Conservation (phyloP, 2,888 invertebrate species). For the Dasypogon diadema region DNA sequence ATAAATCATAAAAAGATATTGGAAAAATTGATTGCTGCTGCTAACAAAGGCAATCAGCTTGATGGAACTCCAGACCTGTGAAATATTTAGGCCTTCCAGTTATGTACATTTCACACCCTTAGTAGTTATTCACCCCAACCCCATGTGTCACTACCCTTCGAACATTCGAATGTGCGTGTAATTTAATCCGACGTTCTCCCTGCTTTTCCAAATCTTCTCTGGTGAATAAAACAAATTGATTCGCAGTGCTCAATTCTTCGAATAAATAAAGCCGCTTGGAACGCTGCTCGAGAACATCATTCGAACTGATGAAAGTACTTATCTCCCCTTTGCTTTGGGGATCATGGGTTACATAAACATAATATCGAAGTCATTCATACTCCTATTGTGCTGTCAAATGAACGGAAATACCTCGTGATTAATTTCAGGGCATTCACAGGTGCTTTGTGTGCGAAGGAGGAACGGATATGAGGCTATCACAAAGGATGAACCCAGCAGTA, state of each 20-base stretch:
- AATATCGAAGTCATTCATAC: constrained; percentile 40
- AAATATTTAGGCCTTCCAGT: no score
- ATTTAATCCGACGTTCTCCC: background rate
- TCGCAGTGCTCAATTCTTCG: constrained; percentile 15
- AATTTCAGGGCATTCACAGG: constrained; percentile 55
- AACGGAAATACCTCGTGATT: constrained; percentile 55
- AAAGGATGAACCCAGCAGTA: constrained; percentile 37
- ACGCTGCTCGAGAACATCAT: background rate
- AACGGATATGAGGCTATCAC: constrained; percentile 54
- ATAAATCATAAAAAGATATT: no score
- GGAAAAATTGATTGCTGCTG: no score
- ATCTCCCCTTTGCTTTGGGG: constrained; percentile 15
- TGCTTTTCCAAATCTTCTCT: background rate
- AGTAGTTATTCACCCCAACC: no score
- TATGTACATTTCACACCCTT: no score
- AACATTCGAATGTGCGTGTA: background rate
- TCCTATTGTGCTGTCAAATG: constrained; percentile 48
- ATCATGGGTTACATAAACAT: constrained; percentile 38
- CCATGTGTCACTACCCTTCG: background rate
- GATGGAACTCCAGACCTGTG: no score
- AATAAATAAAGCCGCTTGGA: constrained; percentile 20
- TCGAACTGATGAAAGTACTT: constrained; percentile 24
- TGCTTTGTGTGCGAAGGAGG: constrained; percentile 52
- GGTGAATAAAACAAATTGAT: constrained; percentile 34
- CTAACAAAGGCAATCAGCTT: no score